Evolutionary conservation across 2,888 invertebrate species (phyloP).

Genomic region (Caenorhabditis becei): DNA sequence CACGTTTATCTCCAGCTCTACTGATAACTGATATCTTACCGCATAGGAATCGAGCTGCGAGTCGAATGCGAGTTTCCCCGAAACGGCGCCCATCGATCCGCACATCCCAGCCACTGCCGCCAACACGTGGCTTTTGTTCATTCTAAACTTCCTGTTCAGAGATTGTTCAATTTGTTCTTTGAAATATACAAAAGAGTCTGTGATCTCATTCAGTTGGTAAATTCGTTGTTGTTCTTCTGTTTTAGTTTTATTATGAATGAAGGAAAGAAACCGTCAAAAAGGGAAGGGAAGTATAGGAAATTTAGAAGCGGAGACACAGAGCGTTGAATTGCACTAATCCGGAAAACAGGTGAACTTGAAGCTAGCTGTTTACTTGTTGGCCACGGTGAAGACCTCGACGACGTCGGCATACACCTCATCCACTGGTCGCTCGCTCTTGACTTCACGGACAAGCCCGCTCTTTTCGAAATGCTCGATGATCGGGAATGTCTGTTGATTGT

Average conservation of each 20-base stretch:
- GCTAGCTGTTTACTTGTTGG: conserved; percentile 15
- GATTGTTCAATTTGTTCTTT: not conserved
- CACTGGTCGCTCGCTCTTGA: conserved; percentile 67
- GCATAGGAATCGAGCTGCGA: conserved; percentile 4
- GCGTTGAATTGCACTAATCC: conserved; percentile 6
- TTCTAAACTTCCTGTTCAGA: conserved; percentile 1
- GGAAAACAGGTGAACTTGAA: not conserved
- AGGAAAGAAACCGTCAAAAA: not conserved
- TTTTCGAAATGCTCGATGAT: conserved; percentile 80
- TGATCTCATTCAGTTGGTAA: not conserved
- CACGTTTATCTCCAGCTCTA: not conserved
- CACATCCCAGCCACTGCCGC: conserved; percentile 56
- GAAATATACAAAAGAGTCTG: not conserved
- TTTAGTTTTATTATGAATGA: not conserved
- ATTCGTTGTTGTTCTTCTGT: not conserved
- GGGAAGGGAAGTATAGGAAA: not conserved
- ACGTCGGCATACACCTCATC: conserved; percentile 72
- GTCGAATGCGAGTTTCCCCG: conserved; percentile 57
- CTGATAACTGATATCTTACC: conserved; percentile 3
- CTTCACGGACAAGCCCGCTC: conserved; percentile 73
- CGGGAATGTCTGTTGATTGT: conserved; percentile 81
- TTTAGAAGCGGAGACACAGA: not conserved
- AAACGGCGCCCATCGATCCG: conserved; percentile 54
- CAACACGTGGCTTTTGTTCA: conserved; percentile 30
- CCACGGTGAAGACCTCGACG: conserved; percentile 33